A percentile compares a stretch with the other conserved stretches of the same genome.
Evolutionary conservation across 2,888 invertebrate genomes (phyloP).

Genomic region (Agapetus fuscipes): DNA sequence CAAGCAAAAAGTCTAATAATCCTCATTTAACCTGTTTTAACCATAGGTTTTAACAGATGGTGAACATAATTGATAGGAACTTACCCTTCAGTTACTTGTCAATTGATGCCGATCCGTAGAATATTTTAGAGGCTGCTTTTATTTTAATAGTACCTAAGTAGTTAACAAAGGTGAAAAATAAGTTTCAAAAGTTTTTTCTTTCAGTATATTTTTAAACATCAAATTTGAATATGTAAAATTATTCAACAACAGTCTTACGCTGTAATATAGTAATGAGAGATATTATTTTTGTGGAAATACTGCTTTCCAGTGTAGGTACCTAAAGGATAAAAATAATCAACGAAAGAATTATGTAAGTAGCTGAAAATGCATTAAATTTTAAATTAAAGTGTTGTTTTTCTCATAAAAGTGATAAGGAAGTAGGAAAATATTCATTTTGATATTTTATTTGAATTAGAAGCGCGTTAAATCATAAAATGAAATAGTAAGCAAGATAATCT

Average conservation of each 20-base stretch:
- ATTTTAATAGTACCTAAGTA: too few relatives aligned
- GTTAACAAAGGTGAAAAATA: too few relatives aligned
- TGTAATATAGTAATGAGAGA: slow-evolving; percentile 9
- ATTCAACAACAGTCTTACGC: slow-evolving; percentile 21
- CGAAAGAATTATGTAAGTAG: slow-evolving; percentile 7
- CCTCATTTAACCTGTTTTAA: too few relatives aligned
- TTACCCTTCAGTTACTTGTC: too few relatives aligned
- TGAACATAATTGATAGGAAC: too few relatives aligned
- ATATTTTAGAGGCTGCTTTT: too few relatives aligned
- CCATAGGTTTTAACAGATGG: too few relatives aligned
- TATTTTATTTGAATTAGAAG: neutral
- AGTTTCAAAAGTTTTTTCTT: slow-evolving; percentile 7
- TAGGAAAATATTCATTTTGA: neutral
- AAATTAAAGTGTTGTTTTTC: neutral
- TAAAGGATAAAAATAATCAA: too few relatives aligned
- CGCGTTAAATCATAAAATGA: neutral
- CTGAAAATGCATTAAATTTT: too few relatives aligned
- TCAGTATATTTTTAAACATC: slow-evolving; percentile 19
- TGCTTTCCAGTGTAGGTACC: too few relatives aligned
- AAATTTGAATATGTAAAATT: slow-evolving; percentile 21
- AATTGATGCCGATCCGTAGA: too few relatives aligned
- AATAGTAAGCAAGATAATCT: neutral
- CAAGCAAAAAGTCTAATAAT: too few relatives aligned
- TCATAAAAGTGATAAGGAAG: neutral
- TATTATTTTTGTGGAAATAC: slow-evolving; percentile 6